phyloP scores from a whole-genome alignment of 2,113 vertebrate genomes.

The Formicarius rufipectus region DNA sequence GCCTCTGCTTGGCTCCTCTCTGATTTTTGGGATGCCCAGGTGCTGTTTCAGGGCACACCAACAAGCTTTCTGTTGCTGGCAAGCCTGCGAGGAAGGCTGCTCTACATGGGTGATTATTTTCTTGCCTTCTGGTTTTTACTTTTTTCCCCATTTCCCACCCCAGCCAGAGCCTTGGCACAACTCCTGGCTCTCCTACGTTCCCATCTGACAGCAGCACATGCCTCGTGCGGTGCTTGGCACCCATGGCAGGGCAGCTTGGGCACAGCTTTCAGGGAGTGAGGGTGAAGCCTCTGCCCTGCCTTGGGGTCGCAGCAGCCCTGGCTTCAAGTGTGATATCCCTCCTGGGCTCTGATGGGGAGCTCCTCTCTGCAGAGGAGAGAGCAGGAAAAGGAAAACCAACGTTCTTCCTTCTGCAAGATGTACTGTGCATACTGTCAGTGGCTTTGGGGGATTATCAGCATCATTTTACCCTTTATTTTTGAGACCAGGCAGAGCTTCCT shows the following conservation, averaged over 20 bases:
- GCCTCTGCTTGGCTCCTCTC: neutral
- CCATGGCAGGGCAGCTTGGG: accelerated
- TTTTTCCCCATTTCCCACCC: neutral
- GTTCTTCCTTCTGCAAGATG: neutral
- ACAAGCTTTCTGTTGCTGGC: neutral
- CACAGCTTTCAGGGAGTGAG: accelerated
- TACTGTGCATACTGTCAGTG: accelerated
- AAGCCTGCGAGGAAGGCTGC: neutral
- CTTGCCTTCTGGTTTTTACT: too few species aligned
- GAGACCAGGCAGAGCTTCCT: neutral
- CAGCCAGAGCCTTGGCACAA: slow-evolving; percentile 15
- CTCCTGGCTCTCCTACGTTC: slow-evolving; percentile 10
- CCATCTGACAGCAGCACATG: neutral
- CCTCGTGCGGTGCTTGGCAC: neutral
- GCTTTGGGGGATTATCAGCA: neutral
- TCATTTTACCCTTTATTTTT: neutral
- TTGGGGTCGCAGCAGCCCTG: neutral
- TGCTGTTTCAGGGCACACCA: neutral
- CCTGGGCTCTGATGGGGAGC: neutral
- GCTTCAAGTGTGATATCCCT: neutral
- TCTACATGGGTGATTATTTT: neutral
- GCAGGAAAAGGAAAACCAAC: neutral
- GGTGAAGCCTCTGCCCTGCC: neutral
- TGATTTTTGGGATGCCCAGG: neutral
- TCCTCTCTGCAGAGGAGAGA: neutral